A percentile compares a stretch with the other conserved stretches of the same genome.
phyloP scores from a whole-genome alignment of 1,140 invertebrate species.

The Bacillus rossius region DNA sequence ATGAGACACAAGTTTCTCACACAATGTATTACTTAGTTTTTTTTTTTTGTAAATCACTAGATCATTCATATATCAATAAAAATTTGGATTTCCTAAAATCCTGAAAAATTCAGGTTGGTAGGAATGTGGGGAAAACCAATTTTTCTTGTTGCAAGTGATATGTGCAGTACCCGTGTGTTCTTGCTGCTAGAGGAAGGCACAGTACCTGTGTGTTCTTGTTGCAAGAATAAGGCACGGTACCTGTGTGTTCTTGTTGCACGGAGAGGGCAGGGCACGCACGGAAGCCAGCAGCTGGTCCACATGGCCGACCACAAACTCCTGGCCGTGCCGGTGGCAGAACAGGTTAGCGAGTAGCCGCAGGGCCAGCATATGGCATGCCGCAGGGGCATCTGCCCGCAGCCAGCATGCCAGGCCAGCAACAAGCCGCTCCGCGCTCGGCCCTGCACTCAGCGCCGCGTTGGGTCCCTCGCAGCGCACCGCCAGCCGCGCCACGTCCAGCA shows the following conservation, averaged over 20 bases:
- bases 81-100: too few species aligned
- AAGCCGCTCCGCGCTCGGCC: constrained; percentile 21
- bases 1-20: too few species aligned
- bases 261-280: constrained; percentile 46
- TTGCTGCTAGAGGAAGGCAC: too few species aligned
- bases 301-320: constrained; percentile 51
- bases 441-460: constrained; percentile 51
- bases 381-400: constrained; percentile 33
- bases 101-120: constrained; percentile 8
- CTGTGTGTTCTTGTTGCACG: constrained; percentile 61
- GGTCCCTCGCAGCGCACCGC: constrained; percentile 60
- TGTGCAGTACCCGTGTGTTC: too few species aligned
- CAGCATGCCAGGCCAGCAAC: constrained; percentile 27
- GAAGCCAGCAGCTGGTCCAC: constrained; percentile 52
- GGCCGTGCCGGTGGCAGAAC: constrained; percentile 56
- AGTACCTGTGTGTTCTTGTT: background rate
- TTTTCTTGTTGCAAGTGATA: too few species aligned
- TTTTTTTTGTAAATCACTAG: constrained; percentile 2
- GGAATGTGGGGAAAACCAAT: too few species aligned
- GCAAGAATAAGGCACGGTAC: too few species aligned
- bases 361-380: constrained; percentile 71
- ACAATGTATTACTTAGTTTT: background rate
- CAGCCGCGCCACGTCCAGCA: constrained; percentile 75
- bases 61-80: constrained; percentile 16
- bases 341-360: constrained; percentile 73